Evolutionary conservation across 2,888 invertebrate genomes (phyloP).

Genomic region (Drosophila anceps): DNA sequence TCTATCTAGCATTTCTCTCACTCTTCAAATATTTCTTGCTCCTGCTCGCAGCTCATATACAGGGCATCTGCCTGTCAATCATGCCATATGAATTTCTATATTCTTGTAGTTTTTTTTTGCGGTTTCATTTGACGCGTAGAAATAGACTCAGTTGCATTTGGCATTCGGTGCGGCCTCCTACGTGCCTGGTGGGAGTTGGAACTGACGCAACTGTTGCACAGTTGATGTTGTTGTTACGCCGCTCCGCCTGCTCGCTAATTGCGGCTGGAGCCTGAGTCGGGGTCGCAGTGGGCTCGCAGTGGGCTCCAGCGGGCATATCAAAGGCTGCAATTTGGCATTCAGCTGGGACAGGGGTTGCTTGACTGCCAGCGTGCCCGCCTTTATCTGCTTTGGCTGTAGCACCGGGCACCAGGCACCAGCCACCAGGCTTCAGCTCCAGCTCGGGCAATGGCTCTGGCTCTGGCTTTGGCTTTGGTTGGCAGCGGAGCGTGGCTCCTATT

Average conservation of each 20-base stretch:
- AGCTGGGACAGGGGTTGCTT: conserved; percentile 24
- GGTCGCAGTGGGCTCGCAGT: conserved; percentile 12
- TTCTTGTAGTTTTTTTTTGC: conserved; percentile 30
- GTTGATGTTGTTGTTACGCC: conserved; percentile 29
- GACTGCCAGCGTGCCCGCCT: conserved; percentile 9
- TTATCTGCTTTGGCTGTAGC: conserved; percentile 35
- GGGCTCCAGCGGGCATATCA: conserved; percentile 53
- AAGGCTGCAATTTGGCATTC: conserved; percentile 67
- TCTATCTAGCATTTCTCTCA: not conserved
- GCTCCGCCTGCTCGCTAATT: conserved; percentile 47
- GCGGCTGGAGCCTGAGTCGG: conserved; percentile 33
- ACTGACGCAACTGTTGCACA: conserved; percentile 47
- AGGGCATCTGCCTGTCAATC: not conserved
- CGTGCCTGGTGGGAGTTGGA: conserved; percentile 35
- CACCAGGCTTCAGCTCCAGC: conserved; percentile 6
- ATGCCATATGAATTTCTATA: not conserved
- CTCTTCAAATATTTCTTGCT: not conserved
- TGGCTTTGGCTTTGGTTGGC: conserved; percentile 48
- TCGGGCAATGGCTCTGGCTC: conserved; percentile 31
- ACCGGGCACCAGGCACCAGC: not conserved
- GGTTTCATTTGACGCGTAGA: conserved; percentile 35
- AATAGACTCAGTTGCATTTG: conserved; percentile 37
- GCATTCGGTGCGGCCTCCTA: conserved; percentile 10
- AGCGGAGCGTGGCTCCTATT: conserved; percentile 70
- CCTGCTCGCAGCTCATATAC: not conserved